These are phyloP conservation scores for Tenebrosternarchus preto DNA, from an alignment of 2,113 vertebrate species.

Conservation along the genomic window DNA sequence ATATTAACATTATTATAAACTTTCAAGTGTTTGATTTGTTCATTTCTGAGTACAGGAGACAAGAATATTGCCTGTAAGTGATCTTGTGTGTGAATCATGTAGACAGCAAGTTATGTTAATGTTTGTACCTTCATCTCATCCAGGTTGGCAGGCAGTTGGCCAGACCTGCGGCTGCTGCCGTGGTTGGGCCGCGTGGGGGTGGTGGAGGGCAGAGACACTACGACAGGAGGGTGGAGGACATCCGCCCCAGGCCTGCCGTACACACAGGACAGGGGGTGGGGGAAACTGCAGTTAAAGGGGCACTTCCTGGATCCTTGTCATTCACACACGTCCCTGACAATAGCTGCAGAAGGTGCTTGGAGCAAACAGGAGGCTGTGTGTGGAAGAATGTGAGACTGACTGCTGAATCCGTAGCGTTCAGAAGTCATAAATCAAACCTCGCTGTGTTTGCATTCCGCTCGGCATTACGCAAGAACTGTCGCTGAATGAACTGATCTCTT, in stretches of 20 bases:
- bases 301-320: constrained; percentile 55
- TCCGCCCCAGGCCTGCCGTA: constrained; percentile 68
- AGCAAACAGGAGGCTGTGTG: constrained; percentile 53
- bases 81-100: neutral
- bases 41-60: too few relatives aligned
- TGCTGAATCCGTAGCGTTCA: constrained; percentile 14
- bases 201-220: constrained; percentile 70
- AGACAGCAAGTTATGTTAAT: neutral
- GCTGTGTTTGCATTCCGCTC: constrained; percentile 32
- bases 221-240: constrained; percentile 67
- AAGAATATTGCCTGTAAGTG: neutral
- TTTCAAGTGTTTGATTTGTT: too few relatives aligned
- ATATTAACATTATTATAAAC: too few relatives aligned
- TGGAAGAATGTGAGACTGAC: constrained; percentile 41
- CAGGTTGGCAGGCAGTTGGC: constrained; percentile 86
- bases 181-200: constrained; percentile 65
- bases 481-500: neutral
- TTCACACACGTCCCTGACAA: constrained; percentile 60
- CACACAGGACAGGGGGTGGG: constrained; percentile 42
- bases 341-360: constrained; percentile 51
- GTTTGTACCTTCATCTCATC: constrained; percentile 91
- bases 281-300: constrained; percentile 27
- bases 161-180: constrained; percentile 79
- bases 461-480: neutral
- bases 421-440: constrained; percentile 20